phyloP scores from a whole-genome alignment of 2,113 vertebrate species.

The Panurus biarmicus region DNA sequence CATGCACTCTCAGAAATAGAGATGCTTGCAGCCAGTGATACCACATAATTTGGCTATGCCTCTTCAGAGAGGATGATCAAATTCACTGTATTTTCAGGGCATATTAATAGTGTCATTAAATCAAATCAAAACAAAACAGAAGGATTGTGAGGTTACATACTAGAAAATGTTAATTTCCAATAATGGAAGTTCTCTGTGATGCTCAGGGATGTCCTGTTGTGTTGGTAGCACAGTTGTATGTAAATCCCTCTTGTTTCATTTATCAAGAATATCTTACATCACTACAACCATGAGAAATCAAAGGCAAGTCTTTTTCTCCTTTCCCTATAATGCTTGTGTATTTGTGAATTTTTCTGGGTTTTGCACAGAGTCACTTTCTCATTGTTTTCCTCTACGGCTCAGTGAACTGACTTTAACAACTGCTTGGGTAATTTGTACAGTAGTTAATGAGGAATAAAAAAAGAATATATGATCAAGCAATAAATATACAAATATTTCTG shows the following conservation, averaged over 20 bases:
- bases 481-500: neutral
- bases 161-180: neutral
- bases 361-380: neutral
- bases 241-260: neutral
- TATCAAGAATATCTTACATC: neutral
- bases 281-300: neutral
- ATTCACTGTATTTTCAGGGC: neutral
- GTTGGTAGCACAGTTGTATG: neutral
- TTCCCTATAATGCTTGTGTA: neutral
- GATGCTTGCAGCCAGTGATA: neutral
- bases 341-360: neutral
- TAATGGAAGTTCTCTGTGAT: neutral
- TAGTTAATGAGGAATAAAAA: neutral
- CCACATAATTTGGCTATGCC: neutral
- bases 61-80: neutral
- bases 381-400: neutral
- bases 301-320: neutral
- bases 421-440: neutral
- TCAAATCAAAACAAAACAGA: neutral
- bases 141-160: neutral
- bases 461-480: neutral
- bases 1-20: neutral
- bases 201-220: neutral
- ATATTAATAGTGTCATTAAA: neutral
- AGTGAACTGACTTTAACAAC: neutral